A percentile compares a stretch with the other conserved stretches of the same genome.
These are phyloP conservation scores for Drosophila melanosoma DNA, from an alignment of 2,888 invertebrate genomes.

Conservation along the genomic window DNA sequence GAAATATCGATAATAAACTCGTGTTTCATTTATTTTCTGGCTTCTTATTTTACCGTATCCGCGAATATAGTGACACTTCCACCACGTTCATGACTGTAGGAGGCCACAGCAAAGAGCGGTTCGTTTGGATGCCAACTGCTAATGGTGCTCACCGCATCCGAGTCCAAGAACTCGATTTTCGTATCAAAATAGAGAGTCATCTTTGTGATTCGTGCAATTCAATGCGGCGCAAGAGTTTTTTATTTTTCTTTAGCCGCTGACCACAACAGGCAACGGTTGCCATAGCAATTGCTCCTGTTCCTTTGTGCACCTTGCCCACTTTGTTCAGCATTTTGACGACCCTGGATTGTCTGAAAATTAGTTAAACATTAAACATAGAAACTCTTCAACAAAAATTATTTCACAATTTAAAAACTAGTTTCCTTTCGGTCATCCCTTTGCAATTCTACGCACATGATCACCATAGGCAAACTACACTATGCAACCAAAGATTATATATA, in stretches of 20 bases:
- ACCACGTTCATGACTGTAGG: constrained; percentile 94
- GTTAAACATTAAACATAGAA: constrained; percentile 1
- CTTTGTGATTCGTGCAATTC: neutral
- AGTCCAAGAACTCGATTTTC: constrained; percentile 91
- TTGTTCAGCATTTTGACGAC: constrained; percentile 1
- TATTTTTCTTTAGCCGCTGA: neutral
- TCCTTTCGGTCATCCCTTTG: constrained; percentile 19
- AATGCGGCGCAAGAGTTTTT: neutral
- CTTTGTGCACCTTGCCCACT: neutral
- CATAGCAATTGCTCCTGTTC: constrained; percentile 24
- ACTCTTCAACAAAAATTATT: constrained; percentile 7
- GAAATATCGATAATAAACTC: neutral
- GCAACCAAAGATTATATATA: constrained; percentile 11
- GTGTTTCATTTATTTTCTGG: neutral
- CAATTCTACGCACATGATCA: constrained; percentile 41
- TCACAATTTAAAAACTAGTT: constrained; percentile 33
- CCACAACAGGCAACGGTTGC: constrained; percentile 59
- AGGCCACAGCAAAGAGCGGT: constrained; percentile 93
- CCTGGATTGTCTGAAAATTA: constrained; percentile 21
- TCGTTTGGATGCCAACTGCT: constrained; percentile 93
- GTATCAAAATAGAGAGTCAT: constrained; percentile 95
- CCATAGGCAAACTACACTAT: constrained; percentile 32
- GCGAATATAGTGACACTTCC: constrained; percentile 95
- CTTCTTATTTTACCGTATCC: constrained; percentile 88
- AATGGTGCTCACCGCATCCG: constrained; percentile 91